Base-by-base conservation (phyloP, 2,888 invertebrate genomes). In the Apotomis capreana region DNA sequence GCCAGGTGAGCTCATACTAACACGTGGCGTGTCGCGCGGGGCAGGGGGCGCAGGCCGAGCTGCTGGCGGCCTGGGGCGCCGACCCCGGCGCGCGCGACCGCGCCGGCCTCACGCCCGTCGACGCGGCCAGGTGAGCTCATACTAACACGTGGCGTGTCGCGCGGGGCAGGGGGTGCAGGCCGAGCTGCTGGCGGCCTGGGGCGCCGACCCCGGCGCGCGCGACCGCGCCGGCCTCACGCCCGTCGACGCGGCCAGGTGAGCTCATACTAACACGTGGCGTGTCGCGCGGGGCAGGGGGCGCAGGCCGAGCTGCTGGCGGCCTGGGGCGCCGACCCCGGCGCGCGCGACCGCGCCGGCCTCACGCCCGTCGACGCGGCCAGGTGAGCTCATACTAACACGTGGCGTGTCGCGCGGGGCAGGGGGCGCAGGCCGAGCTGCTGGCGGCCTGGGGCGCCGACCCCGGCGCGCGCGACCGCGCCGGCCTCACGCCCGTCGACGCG, bases 11-110 rank as follows among this genome's bases (percentile, higher is more conserved):
- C 10, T 10, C 26, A 26, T 26, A n/a, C n/a, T n/a, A n/a, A n/a
- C 99, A 99, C 88, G 98, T 99, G 69, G 99, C 99, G 3, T 98
- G 98, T 60, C 96, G 98, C 82, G 97, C 97, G 74, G 98, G 98
- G 4, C 99, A 99, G 93, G 94, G 96, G 54, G 94, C 96, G 49
- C 99, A 99, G 91, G 96, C 97, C 44, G 99, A 99, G 92, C 94
- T 99, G 80, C 94, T 99, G 75, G 95, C 97, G 76, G 96, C 98
- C 26, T 98, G 99, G 94, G 99, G 99, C 54, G 98, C 98, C 12
- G 98, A 99, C 92, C 97, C 99, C 55, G 96, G 96, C 74, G 95
- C 96, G 37, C 89, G 96, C 6, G 99, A 99, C 92, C 94, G 94
- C 73, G 94, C 94, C 79, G 96, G 96, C 0, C 94, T 95, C 84